Percentiles rank a stretch among this genome's conserved stretches.
phyloP scores from a whole-genome alignment of 2,888 invertebrate species.

The Hipparchia semele region DNA sequence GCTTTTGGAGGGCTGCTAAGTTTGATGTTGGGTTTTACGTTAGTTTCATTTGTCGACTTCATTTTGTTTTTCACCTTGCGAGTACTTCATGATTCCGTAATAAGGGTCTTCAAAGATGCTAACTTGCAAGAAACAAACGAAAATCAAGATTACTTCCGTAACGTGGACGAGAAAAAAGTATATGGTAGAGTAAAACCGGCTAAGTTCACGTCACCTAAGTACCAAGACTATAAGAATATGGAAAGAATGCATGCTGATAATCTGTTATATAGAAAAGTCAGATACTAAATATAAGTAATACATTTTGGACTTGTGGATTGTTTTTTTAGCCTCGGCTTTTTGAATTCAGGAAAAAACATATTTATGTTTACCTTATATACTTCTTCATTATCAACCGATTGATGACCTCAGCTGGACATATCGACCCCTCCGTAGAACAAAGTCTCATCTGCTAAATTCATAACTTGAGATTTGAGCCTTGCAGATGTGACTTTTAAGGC shows the following conservation, averaged over 20 bases:
- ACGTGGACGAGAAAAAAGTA: conserved; percentile 32
- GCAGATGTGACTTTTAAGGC: too few species aligned
- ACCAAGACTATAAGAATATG: conserved; percentile 2
- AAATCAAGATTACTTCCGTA: conserved; percentile 23
- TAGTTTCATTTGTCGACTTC: conserved; percentile 86
- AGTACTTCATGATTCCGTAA: conserved; percentile 63
- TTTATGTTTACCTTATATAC: too few species aligned
- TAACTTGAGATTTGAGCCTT: too few species aligned
- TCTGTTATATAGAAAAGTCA: conserved; percentile 1
- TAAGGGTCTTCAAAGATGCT: conserved; percentile 15
- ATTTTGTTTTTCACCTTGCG: conserved; percentile 84
- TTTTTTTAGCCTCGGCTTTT: too few species aligned
- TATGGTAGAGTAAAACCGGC: conserved; percentile 21
- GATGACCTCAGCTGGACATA: too few species aligned
- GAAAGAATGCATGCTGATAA: conserved; percentile 16
- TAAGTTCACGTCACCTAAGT: conserved; percentile 3
- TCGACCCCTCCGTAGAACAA: too few species aligned
- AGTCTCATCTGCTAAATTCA: too few species aligned
- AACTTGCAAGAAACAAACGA: not conserved
- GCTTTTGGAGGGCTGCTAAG: conserved; percentile 88
- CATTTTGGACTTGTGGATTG: not conserved
- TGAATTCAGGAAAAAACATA: too few species aligned
- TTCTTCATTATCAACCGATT: too few species aligned
- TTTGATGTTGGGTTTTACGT: conserved; percentile 87
- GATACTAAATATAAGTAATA: conserved; percentile 5